Evolutionary conservation across 1,140 invertebrate genomes (phyloP), one percentile per base, ranked within the genome.

Genomic region (Stenopsyche tienmushanensis): DNA sequence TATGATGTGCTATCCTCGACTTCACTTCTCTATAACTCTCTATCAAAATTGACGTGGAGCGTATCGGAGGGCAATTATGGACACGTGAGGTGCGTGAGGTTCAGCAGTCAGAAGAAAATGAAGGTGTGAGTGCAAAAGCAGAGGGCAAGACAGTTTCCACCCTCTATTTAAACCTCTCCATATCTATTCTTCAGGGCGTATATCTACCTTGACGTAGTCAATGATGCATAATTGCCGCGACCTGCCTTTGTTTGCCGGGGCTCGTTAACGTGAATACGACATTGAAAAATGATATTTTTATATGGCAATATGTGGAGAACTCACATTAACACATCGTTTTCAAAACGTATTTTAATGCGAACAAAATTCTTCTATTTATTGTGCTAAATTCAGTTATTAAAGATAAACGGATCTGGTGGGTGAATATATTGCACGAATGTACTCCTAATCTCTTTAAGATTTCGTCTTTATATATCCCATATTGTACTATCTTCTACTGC

Each of bases 81-180:
- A 42, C 62, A 68, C 66, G 66, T 68, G 62, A 65, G 47, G 62
- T 68, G 59, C 64, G 64, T 66, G 64, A 59, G 45, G 7, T 21
- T 21, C 17, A 24, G 57, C 57, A 59, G 21, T 66, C 39, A 65
- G 23, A 29, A 25, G 3, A 20, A 47, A 47, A 47, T 47, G 44
- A 47, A 13, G 44, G 44, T 47, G 10, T 29, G 34, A 18, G 52
- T 55, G 26, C 9, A 21, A 29, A 15, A 15, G 15, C 53, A 55
- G 53, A 21, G 7, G 50, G 23, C 17, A 53, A 53, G 18, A 53
- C 18, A 21, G 9, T 39, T 39, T 39, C 13, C 18, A 15, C 18
- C 15, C 15, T 3, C 15, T 18, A 20, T 17, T 13, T 5, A 20
- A 18, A 20, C 47, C 47, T 3, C 17, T 20, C 21, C 47, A 7